A percentile compares a stretch with the other conserved stretches of the same genome.
Conservation (phyloP, 2,797 vertebrate genomes). For the Enteromius trimaculatus region DNA sequence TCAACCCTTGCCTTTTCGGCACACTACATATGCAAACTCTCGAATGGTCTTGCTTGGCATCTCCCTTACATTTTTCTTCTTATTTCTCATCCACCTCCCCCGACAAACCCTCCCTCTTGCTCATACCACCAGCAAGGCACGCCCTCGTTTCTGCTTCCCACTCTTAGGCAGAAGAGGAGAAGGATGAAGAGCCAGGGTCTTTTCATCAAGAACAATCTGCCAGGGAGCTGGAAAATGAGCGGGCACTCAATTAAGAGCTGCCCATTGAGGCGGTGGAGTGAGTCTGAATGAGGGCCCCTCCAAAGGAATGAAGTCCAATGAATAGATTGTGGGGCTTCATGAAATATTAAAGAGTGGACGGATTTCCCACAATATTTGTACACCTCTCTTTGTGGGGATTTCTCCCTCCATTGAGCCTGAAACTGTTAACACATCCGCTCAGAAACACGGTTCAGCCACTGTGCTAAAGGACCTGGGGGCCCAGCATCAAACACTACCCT, state of each 20-base stretch:
- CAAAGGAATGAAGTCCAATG: slow-evolving; percentile 88
- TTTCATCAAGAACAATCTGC: slow-evolving; percentile 84
- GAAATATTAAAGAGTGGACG: slow-evolving; percentile 87
- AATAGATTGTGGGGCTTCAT: slow-evolving; percentile 87
- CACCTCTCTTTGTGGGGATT: slow-evolving; percentile 91
- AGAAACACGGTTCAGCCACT: slow-evolving; percentile 76
- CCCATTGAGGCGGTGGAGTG: slow-evolving; percentile 85
- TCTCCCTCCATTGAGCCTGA: slow-evolving; percentile 93
- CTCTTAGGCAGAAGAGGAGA: slow-evolving; percentile 80
- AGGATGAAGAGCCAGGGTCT: slow-evolving; percentile 81
- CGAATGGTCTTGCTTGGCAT: slow-evolving; percentile 14
- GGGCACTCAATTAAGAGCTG: slow-evolving; percentile 94
- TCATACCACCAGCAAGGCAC: slow-evolving; percentile 83
- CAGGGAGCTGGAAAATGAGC: slow-evolving; percentile 85
- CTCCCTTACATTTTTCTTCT: slow-evolving; percentile 53
- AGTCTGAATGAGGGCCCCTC: slow-evolving; percentile 85
- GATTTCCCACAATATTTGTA: slow-evolving; percentile 98
- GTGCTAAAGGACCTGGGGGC: slow-evolving; percentile 77
- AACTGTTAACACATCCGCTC: slow-evolving; percentile 94
- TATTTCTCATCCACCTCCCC: slow-evolving; percentile 61
- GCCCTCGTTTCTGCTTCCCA: slow-evolving; percentile 81
- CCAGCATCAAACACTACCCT: slow-evolving; percentile 72
- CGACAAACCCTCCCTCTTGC: slow-evolving; percentile 73
- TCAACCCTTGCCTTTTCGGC: slow-evolving; percentile 41
- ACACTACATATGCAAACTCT: slow-evolving; percentile 61